Percentiles rank a stretch among this genome's conserved stretches.
These are phyloP conservation scores for Drosophila formosana DNA, from an alignment of 2,888 invertebrate genomes.

Conservation along the genomic window DNA sequence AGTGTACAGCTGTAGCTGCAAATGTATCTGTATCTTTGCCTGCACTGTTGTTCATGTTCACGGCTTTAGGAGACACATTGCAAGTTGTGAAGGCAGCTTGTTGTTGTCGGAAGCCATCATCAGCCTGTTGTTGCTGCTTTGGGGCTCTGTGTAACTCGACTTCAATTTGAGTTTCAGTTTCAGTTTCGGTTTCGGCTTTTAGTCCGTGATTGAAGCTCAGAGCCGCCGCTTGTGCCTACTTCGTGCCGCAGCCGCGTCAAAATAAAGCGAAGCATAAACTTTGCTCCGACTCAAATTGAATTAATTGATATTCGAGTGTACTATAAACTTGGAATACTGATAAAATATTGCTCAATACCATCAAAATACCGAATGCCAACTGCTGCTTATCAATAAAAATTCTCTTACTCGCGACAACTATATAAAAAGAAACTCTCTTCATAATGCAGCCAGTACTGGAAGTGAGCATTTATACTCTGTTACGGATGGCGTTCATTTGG, in stretches of 20 bases:
- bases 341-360: slow-evolving; percentile 17
- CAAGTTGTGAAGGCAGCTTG: slow-evolving; percentile 46
- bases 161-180: slow-evolving; percentile 43
- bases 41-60: slow-evolving; percentile 42
- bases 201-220: slow-evolving; percentile 75
- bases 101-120: slow-evolving; percentile 30
- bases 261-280: slow-evolving; percentile 22
- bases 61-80: slow-evolving; percentile 41
- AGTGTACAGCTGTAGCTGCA: slow-evolving; percentile 3
- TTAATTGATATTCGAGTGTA: slow-evolving; percentile 25
- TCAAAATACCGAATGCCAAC: slow-evolving; percentile 13
- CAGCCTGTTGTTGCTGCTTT: slow-evolving; percentile 24
- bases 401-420: neutral
- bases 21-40: slow-evolving; percentile 15
- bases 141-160: slow-evolving; percentile 43
- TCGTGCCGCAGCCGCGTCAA: slow-evolving; percentile 8
- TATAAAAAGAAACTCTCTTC: slow-evolving; percentile 42
- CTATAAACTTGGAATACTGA: slow-evolving; percentile 28
- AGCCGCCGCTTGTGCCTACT: slow-evolving; percentile 61
- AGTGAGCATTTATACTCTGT: slow-evolving; percentile 65
- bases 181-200: slow-evolving; percentile 35
- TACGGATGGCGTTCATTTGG: slow-evolving; percentile 78
- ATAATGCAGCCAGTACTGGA: slow-evolving; percentile 70
- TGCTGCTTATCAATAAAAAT: slow-evolving; percentile 40
- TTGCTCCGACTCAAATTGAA: neutral